Evolutionary conservation across 2,113 vertebrate species (phyloP).

Genomic region (Rhodinocichla rosea): DNA sequence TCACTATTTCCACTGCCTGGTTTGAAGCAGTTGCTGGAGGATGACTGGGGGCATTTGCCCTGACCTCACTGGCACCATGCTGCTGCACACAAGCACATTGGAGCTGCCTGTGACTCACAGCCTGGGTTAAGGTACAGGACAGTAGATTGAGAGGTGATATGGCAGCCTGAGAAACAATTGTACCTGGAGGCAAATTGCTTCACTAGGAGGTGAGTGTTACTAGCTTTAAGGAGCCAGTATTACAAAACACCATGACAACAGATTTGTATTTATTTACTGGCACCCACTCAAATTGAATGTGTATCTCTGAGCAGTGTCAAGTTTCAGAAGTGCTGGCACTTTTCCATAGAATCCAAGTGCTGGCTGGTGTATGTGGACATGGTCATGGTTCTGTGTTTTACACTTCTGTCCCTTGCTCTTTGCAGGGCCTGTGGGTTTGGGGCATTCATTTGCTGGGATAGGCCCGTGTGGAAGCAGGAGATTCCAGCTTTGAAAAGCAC

Average conservation of each 20-base stretch:
- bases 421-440: background rate
- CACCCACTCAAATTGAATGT: background rate
- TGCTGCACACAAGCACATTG: accelerated
- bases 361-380: background rate
- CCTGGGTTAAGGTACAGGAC: background rate
- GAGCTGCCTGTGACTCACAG: background rate
- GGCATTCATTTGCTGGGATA: background rate
- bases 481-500: background rate
- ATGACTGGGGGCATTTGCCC: background rate
- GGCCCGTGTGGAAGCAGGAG: background rate
- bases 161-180: background rate
- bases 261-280: conserved; percentile 46
- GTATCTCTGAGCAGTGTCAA: background rate
- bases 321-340: conserved; percentile 16
- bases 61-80: background rate
- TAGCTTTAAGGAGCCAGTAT: background rate
- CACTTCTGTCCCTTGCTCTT: background rate
- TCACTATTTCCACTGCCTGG: background rate
- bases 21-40: background rate
- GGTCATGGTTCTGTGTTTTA: background rate
- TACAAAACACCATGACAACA: conserved; percentile 24
- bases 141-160: background rate
- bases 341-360: background rate
- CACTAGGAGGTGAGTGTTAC: background rate
- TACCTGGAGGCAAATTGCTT: conserved; percentile 5